Evolutionary conservation across 2,113 vertebrate genomes (phyloP), one percentile per base, ranked within the genome.

Genomic region (Fulica atra): DNA sequence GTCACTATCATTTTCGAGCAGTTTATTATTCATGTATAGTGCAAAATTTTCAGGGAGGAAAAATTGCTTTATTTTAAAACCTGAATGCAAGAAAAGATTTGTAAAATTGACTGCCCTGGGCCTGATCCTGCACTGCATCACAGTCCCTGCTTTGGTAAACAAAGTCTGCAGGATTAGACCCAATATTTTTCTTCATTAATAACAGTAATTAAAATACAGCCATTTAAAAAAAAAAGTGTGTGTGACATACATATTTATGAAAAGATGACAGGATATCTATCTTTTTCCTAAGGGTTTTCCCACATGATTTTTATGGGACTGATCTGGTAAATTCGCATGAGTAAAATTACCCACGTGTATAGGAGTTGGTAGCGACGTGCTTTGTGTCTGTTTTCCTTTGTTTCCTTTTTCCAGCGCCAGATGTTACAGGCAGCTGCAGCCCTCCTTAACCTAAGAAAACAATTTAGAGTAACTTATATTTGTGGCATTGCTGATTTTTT

Each of bases 11-110:
- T 93, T 96, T 95, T 82, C 26, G 6, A 89, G 80, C 35, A 79
- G 48, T 95, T 96, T 79, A 80, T 88, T 93, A 91, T 95, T 92
- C 80, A 80, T 81, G 56, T 70, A 53, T 77, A 69, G 31, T 91
- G 72, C 59, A 81, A 83, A 85, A 94, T 93, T 96, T 94, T 24
- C 38, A 42, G 38, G 35, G 84, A 69, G 54, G 59, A 96, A 96
- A 96, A 94, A 93, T 54, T 24, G 42, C 46, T 93, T 84, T 92
- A 68, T 94, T 96, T 96, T 89, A 66, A 85, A 96, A 90, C 36
- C 20, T n/a, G 72, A 94, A 26, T 56, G 61, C 21, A 94, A 63
- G 66, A 82, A 48, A 72, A 86, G 29, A 64, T 61, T 57, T 38
- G 18, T 40, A 36, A 89, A 66, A 53, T 24, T 72, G 54, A 64